phyloP scores from a whole-genome alignment of 2,113 vertebrate genomes.

The Gallinago paraguaiae region DNA sequence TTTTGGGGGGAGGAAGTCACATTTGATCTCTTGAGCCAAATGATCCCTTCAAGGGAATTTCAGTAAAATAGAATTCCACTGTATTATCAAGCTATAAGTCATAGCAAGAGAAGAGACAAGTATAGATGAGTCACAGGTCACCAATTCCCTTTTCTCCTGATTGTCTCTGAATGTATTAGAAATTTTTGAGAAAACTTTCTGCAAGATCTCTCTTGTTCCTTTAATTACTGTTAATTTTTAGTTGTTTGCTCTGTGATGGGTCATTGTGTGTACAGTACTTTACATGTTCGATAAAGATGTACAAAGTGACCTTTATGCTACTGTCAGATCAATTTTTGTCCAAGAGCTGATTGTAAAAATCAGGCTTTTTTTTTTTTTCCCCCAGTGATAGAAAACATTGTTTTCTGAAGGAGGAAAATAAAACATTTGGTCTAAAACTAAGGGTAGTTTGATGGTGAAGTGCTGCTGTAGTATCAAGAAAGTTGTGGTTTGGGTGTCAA shows the following conservation, averaged over 20 bases:
- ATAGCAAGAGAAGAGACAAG: conserved; percentile 11
- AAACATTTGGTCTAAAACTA: not conserved
- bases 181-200: not conserved
- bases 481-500: not conserved
- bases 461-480: not conserved
- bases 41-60: not conserved
- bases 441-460: not conserved
- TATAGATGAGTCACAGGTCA: conserved; percentile 2
- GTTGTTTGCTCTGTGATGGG: not conserved
- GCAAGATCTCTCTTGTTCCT: not conserved
- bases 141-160: not conserved
- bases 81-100: not conserved
- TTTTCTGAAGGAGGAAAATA: not conserved
- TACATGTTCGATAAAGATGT: not conserved
- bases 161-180: not conserved
- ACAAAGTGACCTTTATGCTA: not conserved
- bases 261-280: not conserved
- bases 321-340: not conserved
- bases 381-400: not conserved
- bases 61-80: conserved; percentile 5
- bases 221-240: not conserved
- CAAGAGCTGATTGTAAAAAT: not conserved
- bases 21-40: conserved; percentile 18
- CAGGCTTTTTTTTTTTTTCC: no score
- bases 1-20: not conserved